phyloP scores from a whole-genome alignment of 2,113 vertebrate genomes.

The Lasiurus borealis region DNA sequence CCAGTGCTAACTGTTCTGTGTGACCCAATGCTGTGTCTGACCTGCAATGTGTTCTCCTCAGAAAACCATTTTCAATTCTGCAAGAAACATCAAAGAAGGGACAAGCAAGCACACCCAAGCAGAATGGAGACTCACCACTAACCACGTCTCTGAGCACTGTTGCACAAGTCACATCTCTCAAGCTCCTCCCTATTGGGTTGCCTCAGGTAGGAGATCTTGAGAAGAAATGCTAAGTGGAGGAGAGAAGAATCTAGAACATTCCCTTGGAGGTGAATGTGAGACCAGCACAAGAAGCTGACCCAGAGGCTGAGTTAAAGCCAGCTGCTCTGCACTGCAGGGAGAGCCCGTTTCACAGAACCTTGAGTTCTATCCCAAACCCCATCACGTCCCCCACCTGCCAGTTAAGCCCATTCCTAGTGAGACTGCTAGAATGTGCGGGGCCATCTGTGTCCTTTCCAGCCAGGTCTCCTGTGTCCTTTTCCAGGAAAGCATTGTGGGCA shows the following conservation, averaged over 20 bases:
- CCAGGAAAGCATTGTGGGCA: background rate
- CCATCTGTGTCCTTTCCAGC: too few relatives aligned
- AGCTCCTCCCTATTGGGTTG: background rate
- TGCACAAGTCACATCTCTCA: background rate
- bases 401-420: background rate
- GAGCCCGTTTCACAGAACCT: background rate
- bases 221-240: background rate
- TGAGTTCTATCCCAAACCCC: background rate
- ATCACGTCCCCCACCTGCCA: background rate
- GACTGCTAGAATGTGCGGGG: background rate
- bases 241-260: background rate
- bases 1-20: background rate
- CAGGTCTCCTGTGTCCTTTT: too few relatives aligned
- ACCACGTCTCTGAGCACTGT: background rate
- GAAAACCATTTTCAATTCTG: background rate
- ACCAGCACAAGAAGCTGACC: background rate
- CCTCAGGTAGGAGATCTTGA: background rate
- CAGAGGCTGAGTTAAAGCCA: too few relatives aligned
- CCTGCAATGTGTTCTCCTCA: background rate
- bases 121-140: background rate
- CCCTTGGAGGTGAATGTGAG: background rate
- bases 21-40: too few relatives aligned
- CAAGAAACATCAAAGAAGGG: background rate
- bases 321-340: rapidly evolving
- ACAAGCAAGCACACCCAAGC: background rate